A percentile compares a stretch with the other conserved stretches of the same genome.
phyloP scores from a whole-genome alignment of 2,113 vertebrate species.

The Cephalopholis sonnerati region DNA sequence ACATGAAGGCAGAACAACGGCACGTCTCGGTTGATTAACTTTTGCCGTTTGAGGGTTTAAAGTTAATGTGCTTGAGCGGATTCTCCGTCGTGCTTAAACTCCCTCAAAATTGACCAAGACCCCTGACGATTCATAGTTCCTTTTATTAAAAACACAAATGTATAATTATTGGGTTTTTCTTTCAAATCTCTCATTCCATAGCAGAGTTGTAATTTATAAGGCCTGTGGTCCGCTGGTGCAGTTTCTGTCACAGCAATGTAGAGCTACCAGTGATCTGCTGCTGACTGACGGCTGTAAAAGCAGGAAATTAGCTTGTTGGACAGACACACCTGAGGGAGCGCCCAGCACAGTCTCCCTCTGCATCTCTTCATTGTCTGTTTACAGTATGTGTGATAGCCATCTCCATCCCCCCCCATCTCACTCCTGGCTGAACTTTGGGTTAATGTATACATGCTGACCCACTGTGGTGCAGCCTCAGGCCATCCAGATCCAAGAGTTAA shows the following conservation, averaged over 20 bases:
- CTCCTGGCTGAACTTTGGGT: conserved; percentile 70
- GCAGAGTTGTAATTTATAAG: not conserved
- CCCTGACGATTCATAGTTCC: conserved; percentile 7
- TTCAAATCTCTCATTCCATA: conserved; percentile 23
- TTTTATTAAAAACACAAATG: conserved; percentile 34
- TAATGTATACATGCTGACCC: conserved; percentile 69
- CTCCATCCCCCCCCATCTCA: conserved; percentile 46
- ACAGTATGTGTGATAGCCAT: conserved; percentile 55
- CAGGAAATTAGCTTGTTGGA: conserved; percentile 24
- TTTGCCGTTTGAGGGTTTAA: conserved; percentile 32
- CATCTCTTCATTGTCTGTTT: conserved; percentile 64
- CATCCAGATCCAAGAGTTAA: conserved; percentile 37
- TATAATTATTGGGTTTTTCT: not conserved
- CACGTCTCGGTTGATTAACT: conserved; percentile 3
- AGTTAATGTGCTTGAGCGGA: not conserved
- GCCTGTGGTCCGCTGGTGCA: not conserved
- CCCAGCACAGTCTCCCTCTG: conserved; percentile 36
- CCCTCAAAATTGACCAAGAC: not conserved
- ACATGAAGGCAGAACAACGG: conserved; percentile 11
- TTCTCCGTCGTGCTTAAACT: not conserved
- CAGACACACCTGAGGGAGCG: conserved; percentile 46
- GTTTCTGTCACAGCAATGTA: conserved; percentile 3
- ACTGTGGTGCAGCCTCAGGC: conserved; percentile 44
- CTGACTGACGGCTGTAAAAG: not conserved
- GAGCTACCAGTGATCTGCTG: not conserved